Base-by-base conservation (phyloP, 2,888 invertebrate genomes). In the Thecocarcelia acutangulata region DNA sequence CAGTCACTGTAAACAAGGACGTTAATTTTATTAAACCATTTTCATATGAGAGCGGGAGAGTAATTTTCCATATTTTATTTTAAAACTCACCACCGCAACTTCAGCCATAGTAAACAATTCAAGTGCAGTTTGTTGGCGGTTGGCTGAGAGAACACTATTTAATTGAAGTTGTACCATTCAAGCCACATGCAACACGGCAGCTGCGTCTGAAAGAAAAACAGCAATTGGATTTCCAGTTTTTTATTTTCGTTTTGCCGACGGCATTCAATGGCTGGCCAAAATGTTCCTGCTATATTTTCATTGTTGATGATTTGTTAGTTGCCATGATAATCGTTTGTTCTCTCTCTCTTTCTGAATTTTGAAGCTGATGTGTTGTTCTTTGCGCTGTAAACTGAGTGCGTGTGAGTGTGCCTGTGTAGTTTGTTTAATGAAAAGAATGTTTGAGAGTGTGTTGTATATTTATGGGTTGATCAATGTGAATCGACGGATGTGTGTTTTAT, bases 401-500 rank as follows among this genome's bases (percentile, higher is more conserved):
- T 44, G 9, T 56, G 50, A 19, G 12, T 70, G 54, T 58, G 56
- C 78, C 4, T 15, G 9, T 33, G 33, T 33, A 33, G 33, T 33
- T 33, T 52, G 54, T 28, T 17, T 21, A 58, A 46, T 56, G 9
- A 81, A 70, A 79, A 78, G 82, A 69, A 82, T 81, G 61, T 76
- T 80, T 83, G 78, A 80, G 83, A 72, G 80, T 73, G 80, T 73
- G 72, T 77, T 84, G 83, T 85, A 85, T 86, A 86, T 86, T 87
- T 88, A 86, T 88, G 87, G 86, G 88, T 85, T 87, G 87, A 89
- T 89, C 88, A 87, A 87, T 86, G 87, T 85, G 87, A 87, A 87
- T 89, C 89, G 87, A 88, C 87, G 85, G 85, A 85, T 86, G 86
- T 86, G 86, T 88, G 88, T 85, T 87, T 85, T 88, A 87, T 88